Base-by-base conservation (phyloP, 2,888 invertebrate species). In the Isotomurus palustris region DNA sequence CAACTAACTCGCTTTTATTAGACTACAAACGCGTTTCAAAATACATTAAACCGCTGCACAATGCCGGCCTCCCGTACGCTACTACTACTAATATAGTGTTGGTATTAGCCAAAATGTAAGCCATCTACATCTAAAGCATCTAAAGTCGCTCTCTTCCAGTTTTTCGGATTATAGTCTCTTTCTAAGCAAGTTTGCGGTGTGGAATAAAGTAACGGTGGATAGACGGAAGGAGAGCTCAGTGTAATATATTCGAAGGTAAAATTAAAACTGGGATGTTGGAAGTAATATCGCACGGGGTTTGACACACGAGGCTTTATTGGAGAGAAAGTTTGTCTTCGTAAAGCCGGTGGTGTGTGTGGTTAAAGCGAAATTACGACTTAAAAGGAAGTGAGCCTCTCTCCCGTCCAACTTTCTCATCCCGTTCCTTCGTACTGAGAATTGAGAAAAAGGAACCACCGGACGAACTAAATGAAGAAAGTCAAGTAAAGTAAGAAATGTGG, bases 241-340 rank as follows among this genome's bases (percentile, higher is more conserved):
- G 50, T 38, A 50, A 50, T 50, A 35, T 36, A n/a, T 50, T 50
- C 24, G 12, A 25, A 38, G 50, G 50, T 8, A 24, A 50, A 50
- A 50, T 50, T 50, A 50, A 50, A 50, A 28, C 45, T 17, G 22
- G 43, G 24, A n/a, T n/a, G n/a, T n/a, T 6, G 43, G 22, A 43
- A 43, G 12, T 43, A 24, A 43, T 19, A 43, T 17, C 50, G 24
- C 3, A 38, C n/a, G 50, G 22, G 50, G 24, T 50, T 50, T 50
- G 50, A 50, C 50, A n/a, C n/a, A 36, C 25, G 50, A 35, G 21
- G 50, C 50, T 50, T 50, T 50, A 40, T 50, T 40, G 40, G 25
- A 50, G 3, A 24, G 12, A 28, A 22, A 47, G 14, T 17, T 25
- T 21, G 22, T 4, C 43, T 43, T 22, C 21, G 12, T 43, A 43